Evolutionary conservation across 2,113 vertebrate genomes (phyloP).

Genomic region (Microcebus ravelobensis): DNA sequence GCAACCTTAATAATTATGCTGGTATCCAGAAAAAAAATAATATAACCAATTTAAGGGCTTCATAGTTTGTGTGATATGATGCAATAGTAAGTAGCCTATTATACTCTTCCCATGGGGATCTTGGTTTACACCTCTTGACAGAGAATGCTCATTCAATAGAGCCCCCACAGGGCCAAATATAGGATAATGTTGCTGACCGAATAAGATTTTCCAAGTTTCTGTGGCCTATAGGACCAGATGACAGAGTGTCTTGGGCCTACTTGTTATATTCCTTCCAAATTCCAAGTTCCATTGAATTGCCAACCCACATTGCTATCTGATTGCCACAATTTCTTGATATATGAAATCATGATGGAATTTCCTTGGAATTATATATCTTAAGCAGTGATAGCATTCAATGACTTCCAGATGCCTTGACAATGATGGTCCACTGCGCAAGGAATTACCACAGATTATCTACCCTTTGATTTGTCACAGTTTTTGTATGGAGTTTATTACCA

Average conservation of each 20-base stretch:
- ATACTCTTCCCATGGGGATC: background rate
- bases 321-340: slow-evolving; percentile 40
- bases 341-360: slow-evolving; percentile 70
- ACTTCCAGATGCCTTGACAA: slow-evolving; percentile 75
- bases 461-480: slow-evolving; percentile 71
- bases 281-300: slow-evolving; percentile 27
- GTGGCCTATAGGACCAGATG: slow-evolving; percentile 1
- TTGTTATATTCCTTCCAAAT: slow-evolving; percentile 7
- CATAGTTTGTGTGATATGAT: background rate
- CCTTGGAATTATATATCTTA: slow-evolving; percentile 69
- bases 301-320: slow-evolving; percentile 39
- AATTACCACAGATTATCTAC: slow-evolving; percentile 62
- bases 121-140: slow-evolving; percentile 40
- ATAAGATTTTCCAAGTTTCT: slow-evolving; percentile 52
- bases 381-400: slow-evolving; percentile 37
- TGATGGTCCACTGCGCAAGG: slow-evolving; percentile 42
- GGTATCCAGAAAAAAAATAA: background rate
- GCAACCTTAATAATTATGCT: background rate
- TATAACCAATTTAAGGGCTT: background rate
- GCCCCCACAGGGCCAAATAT: background rate
- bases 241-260: background rate
- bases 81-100: background rate
- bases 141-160: slow-evolving; percentile 1
- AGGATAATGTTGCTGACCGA: slow-evolving; percentile 18
- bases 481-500: slow-evolving; percentile 68